A percentile compares a stretch with the other conserved stretches of the same genome.
Conservation (phyloP, 2,797 vertebrate species). For the Calcarius lapponicus region DNA sequence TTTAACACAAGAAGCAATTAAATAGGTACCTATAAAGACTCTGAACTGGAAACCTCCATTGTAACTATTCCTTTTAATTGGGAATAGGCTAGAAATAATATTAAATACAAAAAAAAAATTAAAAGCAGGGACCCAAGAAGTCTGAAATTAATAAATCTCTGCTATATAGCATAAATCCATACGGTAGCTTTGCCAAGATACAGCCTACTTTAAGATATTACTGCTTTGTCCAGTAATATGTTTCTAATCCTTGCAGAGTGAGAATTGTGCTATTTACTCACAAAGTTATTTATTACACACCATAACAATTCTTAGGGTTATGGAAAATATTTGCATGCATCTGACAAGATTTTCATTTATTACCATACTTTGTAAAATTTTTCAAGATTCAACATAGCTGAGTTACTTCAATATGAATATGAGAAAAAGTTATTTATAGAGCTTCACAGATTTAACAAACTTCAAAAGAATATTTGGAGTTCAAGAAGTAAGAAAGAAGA, state of each 20-base stretch:
- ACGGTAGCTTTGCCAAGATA: background rate
- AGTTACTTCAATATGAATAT: background rate
- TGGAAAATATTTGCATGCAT: background rate
- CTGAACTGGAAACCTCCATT: background rate
- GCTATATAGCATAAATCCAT: background rate
- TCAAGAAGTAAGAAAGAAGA: background rate
- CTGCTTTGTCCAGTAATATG: background rate
- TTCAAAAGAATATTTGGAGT: background rate
- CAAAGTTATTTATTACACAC: background rate
- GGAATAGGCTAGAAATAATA: background rate
- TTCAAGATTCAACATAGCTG: background rate
- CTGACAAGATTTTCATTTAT: background rate
- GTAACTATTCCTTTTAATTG: background rate
- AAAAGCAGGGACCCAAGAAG: background rate
- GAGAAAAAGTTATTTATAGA: background rate
- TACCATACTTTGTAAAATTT: background rate
- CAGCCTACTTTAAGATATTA: background rate
- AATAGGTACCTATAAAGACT: background rate
- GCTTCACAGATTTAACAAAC: background rate
- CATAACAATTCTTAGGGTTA: background rate
- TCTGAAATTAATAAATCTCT: background rate
- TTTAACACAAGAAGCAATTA: background rate
- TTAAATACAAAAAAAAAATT: background rate
- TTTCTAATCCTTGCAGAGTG: background rate
- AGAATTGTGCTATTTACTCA: background rate